Base-by-base conservation (phyloP, 1,140 invertebrate species). In the Eufriesea mexicana region DNA sequence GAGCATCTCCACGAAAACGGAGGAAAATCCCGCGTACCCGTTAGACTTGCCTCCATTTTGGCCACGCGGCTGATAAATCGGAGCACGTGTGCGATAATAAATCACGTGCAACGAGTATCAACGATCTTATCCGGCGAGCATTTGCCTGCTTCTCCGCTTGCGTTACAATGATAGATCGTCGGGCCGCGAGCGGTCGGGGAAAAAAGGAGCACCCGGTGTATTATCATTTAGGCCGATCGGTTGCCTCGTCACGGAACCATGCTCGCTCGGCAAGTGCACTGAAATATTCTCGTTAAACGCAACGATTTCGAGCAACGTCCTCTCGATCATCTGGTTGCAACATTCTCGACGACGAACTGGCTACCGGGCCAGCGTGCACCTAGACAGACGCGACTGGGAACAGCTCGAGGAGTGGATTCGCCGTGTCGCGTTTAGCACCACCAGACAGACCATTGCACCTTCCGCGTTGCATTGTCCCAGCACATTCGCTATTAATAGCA, bases 211-310 rank as follows among this genome's bases (percentile, higher is more conserved):
- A 87, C 66, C 79, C 61, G 70, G 59, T 77, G 73, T 47, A 78
- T 83, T 86, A 86, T 83, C 79, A 76, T 74, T 77, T 72, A 57
- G 55, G 51, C 61, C 81, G 85, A 86, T 86, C 85, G 57, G 72
- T 82, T 28, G 67, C 25, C 62, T 70, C 59, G 84, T 86, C 67
- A 77, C 74, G 68, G 85, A 75, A 68, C 35, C 62, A 57, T 51
- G 84, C 57, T 68, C 62, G 49, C 45, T 45, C 35, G 23, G 55
- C 68, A 14, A 66, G 51, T 35, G 42, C 57, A 18, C 49, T 74
- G 72, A 68, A 86, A 73, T 67, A 70, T 70, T 25, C 66, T 59
- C n/a, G 67, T 80, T 68, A 55, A 70, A 71, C 47, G 23, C 28
- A 73, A 62, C 68, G 57, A 79, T 79, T 72, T 79, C 57, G 55